Conservation (phyloP, 2,888 invertebrate genomes). For the Pandemis heparana region DNA sequence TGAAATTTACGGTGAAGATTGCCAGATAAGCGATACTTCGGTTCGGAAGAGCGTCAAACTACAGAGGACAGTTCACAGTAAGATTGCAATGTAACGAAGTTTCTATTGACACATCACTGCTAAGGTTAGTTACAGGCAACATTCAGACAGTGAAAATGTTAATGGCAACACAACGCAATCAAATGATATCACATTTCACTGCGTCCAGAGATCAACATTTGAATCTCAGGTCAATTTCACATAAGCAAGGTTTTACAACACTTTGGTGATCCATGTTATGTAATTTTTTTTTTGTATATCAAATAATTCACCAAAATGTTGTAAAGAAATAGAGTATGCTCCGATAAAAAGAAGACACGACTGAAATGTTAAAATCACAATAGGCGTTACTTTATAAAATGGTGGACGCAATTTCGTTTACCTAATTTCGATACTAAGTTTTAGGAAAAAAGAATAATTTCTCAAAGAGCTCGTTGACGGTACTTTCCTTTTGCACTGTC, state of each 20-base stretch:
- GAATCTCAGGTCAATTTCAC: conserved; percentile 29
- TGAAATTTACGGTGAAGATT: conserved; percentile 50
- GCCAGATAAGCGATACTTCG: conserved; percentile 63
- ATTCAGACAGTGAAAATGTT: conserved; percentile 68
- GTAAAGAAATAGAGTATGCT: conserved; percentile 11
- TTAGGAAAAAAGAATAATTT: too few relatives aligned
- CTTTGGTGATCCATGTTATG: conserved; percentile 17
- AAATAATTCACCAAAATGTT: conserved; percentile 13
- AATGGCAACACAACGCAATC: conserved; percentile 57
- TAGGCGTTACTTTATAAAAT: not conserved
- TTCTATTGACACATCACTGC: conserved; percentile 60
- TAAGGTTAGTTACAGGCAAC: conserved; percentile 73
- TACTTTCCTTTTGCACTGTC: too few relatives aligned
- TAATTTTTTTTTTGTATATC: not conserved
- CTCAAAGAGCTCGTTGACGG: too few relatives aligned
- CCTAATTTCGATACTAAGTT: not conserved
- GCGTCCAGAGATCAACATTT: conserved; percentile 44
- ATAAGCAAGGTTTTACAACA: conserved; percentile 31
- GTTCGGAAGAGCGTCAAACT: conserved; percentile 70
- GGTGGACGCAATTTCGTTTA: conserved; percentile 40
- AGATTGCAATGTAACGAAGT: conserved; percentile 48
- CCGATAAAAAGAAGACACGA: conserved; percentile 28
- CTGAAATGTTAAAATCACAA: conserved; percentile 27
- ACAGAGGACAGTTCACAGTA: conserved; percentile 51
- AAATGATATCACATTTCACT: conserved; percentile 56